Evolutionary conservation across 23 tunicate species (phyloP).

Genomic region (Oikopleura albicans): DNA sequence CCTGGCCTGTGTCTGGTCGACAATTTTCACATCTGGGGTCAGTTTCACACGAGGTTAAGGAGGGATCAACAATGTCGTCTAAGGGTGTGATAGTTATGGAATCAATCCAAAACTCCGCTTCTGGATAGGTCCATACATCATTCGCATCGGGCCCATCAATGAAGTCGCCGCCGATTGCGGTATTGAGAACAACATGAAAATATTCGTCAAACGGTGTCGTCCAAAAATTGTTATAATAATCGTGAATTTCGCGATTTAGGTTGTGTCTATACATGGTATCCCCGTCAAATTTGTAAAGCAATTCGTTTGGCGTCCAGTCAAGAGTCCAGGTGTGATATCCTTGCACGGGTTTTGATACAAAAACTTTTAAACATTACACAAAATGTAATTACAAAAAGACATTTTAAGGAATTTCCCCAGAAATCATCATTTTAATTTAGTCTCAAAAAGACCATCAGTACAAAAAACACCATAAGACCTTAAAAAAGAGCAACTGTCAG

Average conservation of each 20-base stretch:
- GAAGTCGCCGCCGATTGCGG: slow-evolving; percentile 72
- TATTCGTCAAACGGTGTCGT: background rate
- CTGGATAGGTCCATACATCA: slow-evolving; percentile 61
- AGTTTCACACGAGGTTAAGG: background rate
- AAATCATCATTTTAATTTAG: no score
- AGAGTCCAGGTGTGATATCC: slow-evolving; percentile 66
- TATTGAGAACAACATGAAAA: slow-evolving; percentile 53
- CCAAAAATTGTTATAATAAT: background rate
- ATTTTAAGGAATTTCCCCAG: no score
- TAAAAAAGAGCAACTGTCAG: no score
- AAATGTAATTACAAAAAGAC: no score
- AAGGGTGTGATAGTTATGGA: slow-evolving; percentile 32
- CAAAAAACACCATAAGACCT: no score
- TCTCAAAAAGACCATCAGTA: no score
- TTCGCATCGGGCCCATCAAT: slow-evolving; percentile 44
- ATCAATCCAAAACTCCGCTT: slow-evolving; percentile 74
- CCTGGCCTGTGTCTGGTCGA: background rate
- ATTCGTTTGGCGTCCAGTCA: slow-evolving; percentile 87
- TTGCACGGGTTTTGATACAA: no score
- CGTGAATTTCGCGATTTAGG: background rate
- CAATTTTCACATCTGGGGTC: background rate
- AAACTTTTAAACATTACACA: slow-evolving; percentile 27
- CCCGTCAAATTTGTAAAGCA: slow-evolving; percentile 18
- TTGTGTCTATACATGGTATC: background rate
- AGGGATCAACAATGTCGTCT: background rate